Conservation (phyloP, 2,797 vertebrate genomes). For the Microtus agrestis region DNA sequence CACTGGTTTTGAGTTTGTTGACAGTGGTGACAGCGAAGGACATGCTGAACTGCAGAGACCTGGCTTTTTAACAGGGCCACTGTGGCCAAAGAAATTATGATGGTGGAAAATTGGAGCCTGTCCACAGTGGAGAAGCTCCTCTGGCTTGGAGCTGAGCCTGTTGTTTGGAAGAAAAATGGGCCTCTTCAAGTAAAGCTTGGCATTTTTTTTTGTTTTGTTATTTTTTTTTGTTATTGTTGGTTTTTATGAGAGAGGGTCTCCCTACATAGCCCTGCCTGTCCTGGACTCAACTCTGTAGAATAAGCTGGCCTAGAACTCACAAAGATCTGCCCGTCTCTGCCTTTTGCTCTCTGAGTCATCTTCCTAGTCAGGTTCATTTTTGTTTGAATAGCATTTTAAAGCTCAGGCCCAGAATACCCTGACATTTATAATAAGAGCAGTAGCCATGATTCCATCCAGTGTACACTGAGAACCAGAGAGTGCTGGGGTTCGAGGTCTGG, state of each 20-base stretch:
- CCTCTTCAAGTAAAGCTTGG: background rate
- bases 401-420: background rate
- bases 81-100: background rate
- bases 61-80: background rate
- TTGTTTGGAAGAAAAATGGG: background rate
- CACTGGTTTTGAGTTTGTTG: background rate
- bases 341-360: background rate
- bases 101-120: background rate
- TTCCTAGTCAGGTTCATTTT: background rate
- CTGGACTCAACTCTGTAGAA: background rate
- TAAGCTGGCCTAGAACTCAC: background rate
- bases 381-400: background rate
- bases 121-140: background rate
- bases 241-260: background rate
- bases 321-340: background rate
- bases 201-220: background rate
- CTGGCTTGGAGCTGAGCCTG: background rate
- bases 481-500: background rate
- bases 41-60: background rate
- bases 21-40: background rate
- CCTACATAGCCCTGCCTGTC: background rate
- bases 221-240: background rate
- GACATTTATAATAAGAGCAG: background rate
- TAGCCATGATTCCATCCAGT: fast-evolving
- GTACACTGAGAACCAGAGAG: background rate